phyloP scores from a whole-genome alignment of 1,140 invertebrate genomes.

The Paralvinella palmiformis region DNA sequence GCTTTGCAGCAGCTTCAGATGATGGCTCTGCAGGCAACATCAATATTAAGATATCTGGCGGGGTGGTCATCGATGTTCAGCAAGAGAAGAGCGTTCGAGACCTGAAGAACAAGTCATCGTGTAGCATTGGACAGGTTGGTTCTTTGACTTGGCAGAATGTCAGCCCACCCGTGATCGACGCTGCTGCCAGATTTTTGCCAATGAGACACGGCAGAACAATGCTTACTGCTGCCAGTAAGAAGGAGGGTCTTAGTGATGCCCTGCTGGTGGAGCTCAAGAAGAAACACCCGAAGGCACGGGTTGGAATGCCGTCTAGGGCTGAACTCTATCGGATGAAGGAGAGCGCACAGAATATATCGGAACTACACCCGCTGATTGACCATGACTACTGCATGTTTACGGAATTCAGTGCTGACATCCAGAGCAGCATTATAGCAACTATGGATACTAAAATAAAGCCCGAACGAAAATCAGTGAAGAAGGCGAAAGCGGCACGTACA shows the following conservation, averaged over 20 bases:
- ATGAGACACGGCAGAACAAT: background rate
- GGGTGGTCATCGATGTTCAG: background rate
- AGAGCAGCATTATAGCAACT: slow-evolving; percentile 19
- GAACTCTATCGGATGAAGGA: slow-evolving; percentile 1
- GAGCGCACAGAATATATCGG: background rate
- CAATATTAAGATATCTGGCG: slow-evolving; percentile 6
- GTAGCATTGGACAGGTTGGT: slow-evolving; percentile 2
- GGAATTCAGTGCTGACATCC: slow-evolving; percentile 20
- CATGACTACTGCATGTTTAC: slow-evolving; percentile 23
- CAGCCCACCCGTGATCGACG: background rate
- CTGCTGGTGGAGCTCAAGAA: no score
- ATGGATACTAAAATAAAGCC: slow-evolving; percentile 15
- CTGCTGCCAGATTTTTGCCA: no score
- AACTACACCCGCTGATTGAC: slow-evolving; percentile 20
- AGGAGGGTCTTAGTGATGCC: no score
- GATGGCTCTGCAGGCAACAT: background rate
- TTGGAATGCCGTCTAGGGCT: background rate
- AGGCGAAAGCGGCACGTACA: slow-evolving; percentile 7
- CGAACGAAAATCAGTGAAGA: slow-evolving; percentile 12
- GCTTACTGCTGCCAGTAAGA: no score
- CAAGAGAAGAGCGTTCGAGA: background rate
- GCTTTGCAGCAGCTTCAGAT: background rate
- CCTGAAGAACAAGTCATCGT: background rate
- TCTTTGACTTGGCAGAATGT: background rate
- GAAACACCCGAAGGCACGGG: background rate